Base-by-base conservation (phyloP, 2,113 vertebrate genomes). In the Hepsetus odoe region DNA sequence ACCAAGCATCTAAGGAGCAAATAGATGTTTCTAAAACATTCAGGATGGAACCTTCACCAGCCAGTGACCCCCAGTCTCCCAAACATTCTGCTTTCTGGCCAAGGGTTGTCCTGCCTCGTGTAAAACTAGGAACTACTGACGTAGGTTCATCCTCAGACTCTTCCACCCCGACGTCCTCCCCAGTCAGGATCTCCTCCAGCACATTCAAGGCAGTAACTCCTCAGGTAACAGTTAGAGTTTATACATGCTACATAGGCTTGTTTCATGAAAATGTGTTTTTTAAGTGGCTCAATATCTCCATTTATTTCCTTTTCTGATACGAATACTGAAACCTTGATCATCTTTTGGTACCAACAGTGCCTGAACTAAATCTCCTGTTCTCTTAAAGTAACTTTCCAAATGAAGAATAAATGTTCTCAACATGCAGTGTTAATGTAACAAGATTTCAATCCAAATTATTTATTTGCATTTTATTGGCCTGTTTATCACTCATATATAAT, bases 91-190 rank as follows among this genome's bases (percentile, higher is more conserved):
- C 53, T 18, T 12, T 9, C 61, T 76, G 46, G 26, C 77, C 82
- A 51, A 83, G 42, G 59, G 58, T 83, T 38, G 58, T 83, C 44
- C 66, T 83, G 22, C 66, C 73, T 49, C 81, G 59, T 49, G 42
- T 79, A n/a, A 53, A 62, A 11, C 11, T 83, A 49, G 16, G 20
- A 24, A 51, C 38, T 44, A 33, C 40, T 33, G 72, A 72, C 49
- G 30, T 10, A 2, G 72, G 53, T 3, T 14, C 1, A 9, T 61
- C 30, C 24, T 68, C 28, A 4, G 44, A 51, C 22, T 61, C 20
- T 51, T 69, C 53, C 20, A 78, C 20, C 0, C 13, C 28, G 49
- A 53, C 68, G 22, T 76, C 61, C 1, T 80, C 68, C 46, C 66
- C 77, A 83, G 40, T 38, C 35, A 72, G 51, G 33, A 24, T 26